Evolutionary conservation across 2,888 invertebrate genomes (phyloP), one percentile per base, ranked within the genome.

Genomic region (Lasius platythorax): DNA sequence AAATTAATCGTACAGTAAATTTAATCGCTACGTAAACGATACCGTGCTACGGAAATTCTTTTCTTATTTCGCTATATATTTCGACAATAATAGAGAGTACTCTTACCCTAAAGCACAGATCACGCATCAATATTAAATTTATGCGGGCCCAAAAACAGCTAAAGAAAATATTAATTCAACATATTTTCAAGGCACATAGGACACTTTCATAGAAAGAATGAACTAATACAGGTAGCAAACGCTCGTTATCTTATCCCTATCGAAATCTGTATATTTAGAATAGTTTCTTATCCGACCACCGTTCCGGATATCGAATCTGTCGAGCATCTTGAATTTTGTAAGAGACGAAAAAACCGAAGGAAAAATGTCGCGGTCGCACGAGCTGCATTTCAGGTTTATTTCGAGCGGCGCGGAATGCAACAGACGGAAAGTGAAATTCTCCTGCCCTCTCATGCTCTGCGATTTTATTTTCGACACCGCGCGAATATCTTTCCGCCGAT

Each of bases 91-190:
- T 23, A 67, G 12, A 72, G 23, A 67, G 72, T 53, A 85, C 87
- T 89, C 85, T 89, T 88, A 91, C 87, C 87, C 83, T 72, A 84
- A 64, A 76, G 85, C 87, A 82, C 82, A 84, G 73, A 83, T 81
- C 89, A 53, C 53, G 87, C 46, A 72, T 79, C 30, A 64, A 82
- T 46, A 76, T 82, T 56, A 58, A 53, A 50, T 70, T 72, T 76
- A 82, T 46, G 43, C 63, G 5, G 46, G 33, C 0, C 40, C 12
- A 33, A 56, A 15, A 56, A 15, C 5, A 66, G n/a, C 37, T 23
- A 63, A 75, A 68, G 43, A 73, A 40, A 50, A 70, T 63, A 15
- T 63, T 23, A 64, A 28, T 64, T 53, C 56, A 8, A 75, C 33
- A 53, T 61, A 68, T 81, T 81, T 28, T 83, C n/a, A 33, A 9